phyloP scores from a whole-genome alignment of 1,140 invertebrate species.

The Mizuhopecten yessoensis region DNA sequence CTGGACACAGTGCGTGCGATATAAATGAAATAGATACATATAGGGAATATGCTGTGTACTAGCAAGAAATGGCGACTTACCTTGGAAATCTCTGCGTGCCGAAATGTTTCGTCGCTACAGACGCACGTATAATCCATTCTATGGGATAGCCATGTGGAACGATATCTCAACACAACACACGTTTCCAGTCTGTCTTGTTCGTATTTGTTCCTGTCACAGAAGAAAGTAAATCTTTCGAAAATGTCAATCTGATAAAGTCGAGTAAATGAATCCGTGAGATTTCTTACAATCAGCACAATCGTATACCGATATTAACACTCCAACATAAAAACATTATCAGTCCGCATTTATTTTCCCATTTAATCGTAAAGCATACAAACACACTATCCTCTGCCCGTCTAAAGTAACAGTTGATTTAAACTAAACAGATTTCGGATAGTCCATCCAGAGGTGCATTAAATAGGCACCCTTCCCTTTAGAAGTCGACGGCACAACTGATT shows the following conservation, averaged over 20 bases:
- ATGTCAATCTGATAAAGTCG: neutral
- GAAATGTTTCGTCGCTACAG: neutral
- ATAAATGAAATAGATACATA: neutral
- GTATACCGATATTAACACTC: neutral
- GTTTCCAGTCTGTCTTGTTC: too few species aligned
- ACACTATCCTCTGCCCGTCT: neutral
- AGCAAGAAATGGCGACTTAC: slow-evolving; percentile 8
- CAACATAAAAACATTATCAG: neutral
- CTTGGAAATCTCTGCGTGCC: neutral
- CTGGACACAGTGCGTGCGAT: neutral
- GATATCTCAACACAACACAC: neutral
- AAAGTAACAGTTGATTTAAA: neutral
- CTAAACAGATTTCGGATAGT: neutral
- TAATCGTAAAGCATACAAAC: neutral
- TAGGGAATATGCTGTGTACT: neutral
- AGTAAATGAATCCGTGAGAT: neutral
- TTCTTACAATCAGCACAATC: neutral
- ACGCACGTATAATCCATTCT: neutral
- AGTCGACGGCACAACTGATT: slow-evolving; percentile 10
- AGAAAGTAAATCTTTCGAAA: neutral
- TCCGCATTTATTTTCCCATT: neutral
- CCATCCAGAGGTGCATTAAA: neutral
- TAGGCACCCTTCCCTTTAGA: neutral
- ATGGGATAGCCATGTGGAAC: neutral
- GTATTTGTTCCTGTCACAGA: neutral